Evolutionary conservation across 2,797 vertebrate species (phyloP).

Genomic region (Podargus strigoides): DNA sequence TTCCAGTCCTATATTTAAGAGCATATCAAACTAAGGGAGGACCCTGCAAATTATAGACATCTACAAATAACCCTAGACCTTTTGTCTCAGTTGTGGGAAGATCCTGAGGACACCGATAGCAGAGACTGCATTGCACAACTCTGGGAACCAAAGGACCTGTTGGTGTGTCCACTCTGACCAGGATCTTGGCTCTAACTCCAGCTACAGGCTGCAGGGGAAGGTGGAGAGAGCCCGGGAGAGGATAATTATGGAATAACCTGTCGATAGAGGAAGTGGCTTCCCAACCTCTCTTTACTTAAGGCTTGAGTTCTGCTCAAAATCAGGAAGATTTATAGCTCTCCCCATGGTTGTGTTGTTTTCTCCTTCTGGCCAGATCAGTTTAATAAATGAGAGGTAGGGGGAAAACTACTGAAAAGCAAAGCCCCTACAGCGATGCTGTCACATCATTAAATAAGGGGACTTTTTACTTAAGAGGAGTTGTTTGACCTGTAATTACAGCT

Average conservation of each 20-base stretch:
- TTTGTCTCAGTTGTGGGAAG: slow-evolving; percentile 58
- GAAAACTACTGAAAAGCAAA: slow-evolving; percentile 31
- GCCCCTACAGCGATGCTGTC: not conserved
- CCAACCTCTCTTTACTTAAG: not conserved
- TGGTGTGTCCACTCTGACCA: not conserved
- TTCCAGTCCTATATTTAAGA: slow-evolving; percentile 64
- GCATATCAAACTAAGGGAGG: slow-evolving; percentile 60
- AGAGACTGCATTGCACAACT: not conserved
- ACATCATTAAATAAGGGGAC: slow-evolving; percentile 5
- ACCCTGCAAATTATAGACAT: slow-evolving; percentile 41
- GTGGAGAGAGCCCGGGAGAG: not conserved
- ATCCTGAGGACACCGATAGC: slow-evolving; percentile 13
- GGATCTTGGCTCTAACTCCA: not conserved
- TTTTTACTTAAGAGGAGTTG: slow-evolving; percentile 19
- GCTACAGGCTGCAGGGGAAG: slow-evolving; percentile 34
- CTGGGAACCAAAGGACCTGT: not conserved
- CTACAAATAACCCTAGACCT: slow-evolving; percentile 64
- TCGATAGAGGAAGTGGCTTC: slow-evolving; percentile 53
- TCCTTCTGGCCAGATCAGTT: slow-evolving; percentile 27
- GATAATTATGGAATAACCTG: slow-evolving; percentile 58
- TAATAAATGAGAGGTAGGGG: slow-evolving; percentile 25
- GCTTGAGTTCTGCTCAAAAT: not conserved
- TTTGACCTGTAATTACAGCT: slow-evolving; percentile 4
- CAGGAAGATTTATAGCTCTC: slow-evolving; percentile 16
- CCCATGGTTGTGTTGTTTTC: not conserved